A percentile compares a stretch with the other conserved stretches of the same genome.
phyloP scores from a whole-genome alignment of 2,888 invertebrate genomes.

The Gryllus longicercus region DNA sequence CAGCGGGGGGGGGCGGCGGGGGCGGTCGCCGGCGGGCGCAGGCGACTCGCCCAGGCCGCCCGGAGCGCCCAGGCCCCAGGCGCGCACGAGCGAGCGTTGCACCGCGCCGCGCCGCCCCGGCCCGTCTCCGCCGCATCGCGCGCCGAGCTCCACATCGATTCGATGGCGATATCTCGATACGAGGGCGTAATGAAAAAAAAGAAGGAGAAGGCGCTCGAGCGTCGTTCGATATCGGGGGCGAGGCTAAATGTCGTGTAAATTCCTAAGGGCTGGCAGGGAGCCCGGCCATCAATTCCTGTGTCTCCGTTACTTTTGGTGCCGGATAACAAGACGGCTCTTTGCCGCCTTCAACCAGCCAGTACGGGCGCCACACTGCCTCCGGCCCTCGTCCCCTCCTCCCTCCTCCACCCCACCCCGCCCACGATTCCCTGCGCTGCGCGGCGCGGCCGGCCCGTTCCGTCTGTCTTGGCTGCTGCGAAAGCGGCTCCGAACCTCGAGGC shows the following conservation, averaged over 20 bases:
- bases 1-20: not conserved
- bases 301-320: not conserved
- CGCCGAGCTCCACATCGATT: not conserved
- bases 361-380: not conserved
- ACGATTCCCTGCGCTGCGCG: not conserved
- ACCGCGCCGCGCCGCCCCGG: not conserved
- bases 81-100: not conserved
- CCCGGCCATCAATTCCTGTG: slow-evolving; percentile 17
- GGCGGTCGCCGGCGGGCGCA: not conserved
- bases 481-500: not conserved
- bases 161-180: slow-evolving; percentile 17
- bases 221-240: slow-evolving; percentile 17
- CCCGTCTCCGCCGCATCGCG: not conserved
- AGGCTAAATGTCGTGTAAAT: slow-evolving; percentile 9
- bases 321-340: not conserved
- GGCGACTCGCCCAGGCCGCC: not conserved
- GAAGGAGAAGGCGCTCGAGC: not conserved
- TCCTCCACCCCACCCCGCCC: not conserved
- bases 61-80: not conserved
- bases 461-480: not conserved
- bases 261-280: slow-evolving; percentile 17
- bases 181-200: not conserved
- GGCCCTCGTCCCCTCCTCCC: not conserved
- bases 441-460: not conserved
- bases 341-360: no score